Evolutionary conservation across 1,140 invertebrate species (phyloP), one percentile per base, ranked within the genome.

Genomic region (Drosophila tristis): DNA sequence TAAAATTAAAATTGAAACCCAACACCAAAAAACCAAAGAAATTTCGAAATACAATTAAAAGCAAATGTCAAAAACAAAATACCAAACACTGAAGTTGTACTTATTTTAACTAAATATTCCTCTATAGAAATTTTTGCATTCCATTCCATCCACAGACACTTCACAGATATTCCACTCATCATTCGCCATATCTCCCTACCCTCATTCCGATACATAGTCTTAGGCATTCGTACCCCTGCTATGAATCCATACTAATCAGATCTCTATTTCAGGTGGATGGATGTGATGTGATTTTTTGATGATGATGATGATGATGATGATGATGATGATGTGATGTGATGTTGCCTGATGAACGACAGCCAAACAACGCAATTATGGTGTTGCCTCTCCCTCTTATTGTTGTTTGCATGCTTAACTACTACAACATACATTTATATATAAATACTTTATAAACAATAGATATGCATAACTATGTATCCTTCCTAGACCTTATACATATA

Each of bases 11-110:
- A 25, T 25, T 4, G 0, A 25, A 57, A 54, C 8, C 47, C 16
- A 71, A 61, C 54, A 64, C 61, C 65, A 80, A 50, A 50, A 68
- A 72, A 42, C 23, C 31, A 70, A 57, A 67, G 62, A 50, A 80
- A 73, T 77, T 84, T 80, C 80, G 71, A 90, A 90, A 90, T 90
- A 90, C 74, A 90, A 85, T 90, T 90, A 90, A 87, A 87, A 90
- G 74, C 74, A 90, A 86, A 85, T 90, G 82, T 87, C 82, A 75
- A 85, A 87, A 78, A 84, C 51, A 74, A 84, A 78, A 82, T 78
- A 85, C 61, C 80, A 78, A 85, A 90, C 75, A 47, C 15, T 61
- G 65, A 78, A 55, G 80, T 85, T 87, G 82, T 87, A 87, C 67
- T 87, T 89, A 87, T 87, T 87, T 89, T 45, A 66, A 65, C 57